These are phyloP conservation scores for Dicerorhinus sumatrensis DNA, from an alignment of 2,113 vertebrate species.

Conservation along the genomic window DNA sequence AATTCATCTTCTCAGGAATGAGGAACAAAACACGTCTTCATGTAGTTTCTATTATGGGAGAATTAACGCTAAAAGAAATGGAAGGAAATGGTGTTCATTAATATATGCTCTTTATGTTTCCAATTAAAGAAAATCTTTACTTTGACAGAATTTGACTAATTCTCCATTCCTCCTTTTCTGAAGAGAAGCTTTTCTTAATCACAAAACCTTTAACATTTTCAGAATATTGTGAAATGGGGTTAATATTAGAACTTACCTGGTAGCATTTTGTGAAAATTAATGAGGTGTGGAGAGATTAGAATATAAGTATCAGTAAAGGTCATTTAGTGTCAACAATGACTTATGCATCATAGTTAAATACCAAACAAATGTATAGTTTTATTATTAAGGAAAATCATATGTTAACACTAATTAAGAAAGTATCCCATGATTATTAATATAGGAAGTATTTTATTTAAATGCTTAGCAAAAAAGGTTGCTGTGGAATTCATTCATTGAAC, in stretches of 20 bases:
- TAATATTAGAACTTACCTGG: constrained; percentile 54
- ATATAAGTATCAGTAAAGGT: background rate
- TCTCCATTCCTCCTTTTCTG: constrained; percentile 8
- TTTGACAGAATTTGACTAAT: background rate
- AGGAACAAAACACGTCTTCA: background rate
- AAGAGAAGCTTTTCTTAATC: constrained; percentile 29
- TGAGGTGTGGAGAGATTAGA: background rate
- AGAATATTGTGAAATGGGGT: background rate
- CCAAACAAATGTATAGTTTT: background rate
- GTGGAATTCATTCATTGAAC: background rate
- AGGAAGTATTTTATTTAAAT: background rate
- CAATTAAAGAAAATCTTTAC: constrained; percentile 45
- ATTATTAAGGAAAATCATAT: background rate
- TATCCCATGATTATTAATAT: background rate
- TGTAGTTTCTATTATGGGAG: background rate
- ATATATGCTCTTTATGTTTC: constrained; percentile 21
- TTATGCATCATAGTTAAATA: background rate
- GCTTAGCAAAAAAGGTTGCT: background rate
- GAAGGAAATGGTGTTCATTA: background rate
- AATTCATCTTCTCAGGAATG: constrained; percentile 19
- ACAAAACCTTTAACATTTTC: constrained; percentile 39
- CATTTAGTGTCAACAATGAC: background rate
- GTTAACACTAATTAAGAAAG: background rate
- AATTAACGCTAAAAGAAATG: constrained; percentile 47
- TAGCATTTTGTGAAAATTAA: constrained; percentile 46